Evolutionary conservation across 1,140 invertebrate species (phyloP).

Genomic region (Sycobia sp.): DNA sequence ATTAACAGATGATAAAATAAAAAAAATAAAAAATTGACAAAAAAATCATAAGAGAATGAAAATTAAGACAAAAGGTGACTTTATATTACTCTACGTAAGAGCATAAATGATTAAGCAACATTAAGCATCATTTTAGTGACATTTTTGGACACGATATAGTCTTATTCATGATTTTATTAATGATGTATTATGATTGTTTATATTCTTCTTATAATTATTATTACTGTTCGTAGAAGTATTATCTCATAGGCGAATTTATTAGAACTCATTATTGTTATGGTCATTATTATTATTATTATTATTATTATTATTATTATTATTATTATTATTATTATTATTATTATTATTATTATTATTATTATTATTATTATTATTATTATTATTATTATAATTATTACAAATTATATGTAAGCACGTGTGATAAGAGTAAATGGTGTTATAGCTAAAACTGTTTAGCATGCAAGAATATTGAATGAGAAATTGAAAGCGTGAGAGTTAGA

Average conservation of each 20-base stretch:
- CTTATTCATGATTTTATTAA: too few species aligned
- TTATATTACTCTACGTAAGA: slow-evolving; percentile 48
- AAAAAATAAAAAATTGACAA: too few species aligned
- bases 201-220: slow-evolving; percentile 32
- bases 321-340: neutral
- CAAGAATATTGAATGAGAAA: too few species aligned
- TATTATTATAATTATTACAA: slow-evolving; percentile 21
- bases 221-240: neutral
- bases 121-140: slow-evolving; percentile 43
- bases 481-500: too few species aligned
- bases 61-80: slow-evolving; percentile 16
- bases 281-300: neutral
- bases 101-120: slow-evolving; percentile 45
- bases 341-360: slow-evolving; percentile 32
- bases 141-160: too few species aligned
- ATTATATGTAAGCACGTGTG: slow-evolving; percentile 32
- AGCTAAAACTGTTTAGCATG: neutral
- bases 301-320: slow-evolving; percentile 16
- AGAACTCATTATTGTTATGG: neutral
- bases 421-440: neutral
- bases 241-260: neutral
- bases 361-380: slow-evolving; percentile 15
- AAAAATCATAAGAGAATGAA: slow-evolving; percentile 4
- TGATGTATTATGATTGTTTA: too few species aligned
- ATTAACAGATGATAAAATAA: slow-evolving; percentile 22